These are phyloP conservation scores for Exocentrus adspersus DNA, from an alignment of 2,888 invertebrate species.

Conservation along the genomic window DNA sequence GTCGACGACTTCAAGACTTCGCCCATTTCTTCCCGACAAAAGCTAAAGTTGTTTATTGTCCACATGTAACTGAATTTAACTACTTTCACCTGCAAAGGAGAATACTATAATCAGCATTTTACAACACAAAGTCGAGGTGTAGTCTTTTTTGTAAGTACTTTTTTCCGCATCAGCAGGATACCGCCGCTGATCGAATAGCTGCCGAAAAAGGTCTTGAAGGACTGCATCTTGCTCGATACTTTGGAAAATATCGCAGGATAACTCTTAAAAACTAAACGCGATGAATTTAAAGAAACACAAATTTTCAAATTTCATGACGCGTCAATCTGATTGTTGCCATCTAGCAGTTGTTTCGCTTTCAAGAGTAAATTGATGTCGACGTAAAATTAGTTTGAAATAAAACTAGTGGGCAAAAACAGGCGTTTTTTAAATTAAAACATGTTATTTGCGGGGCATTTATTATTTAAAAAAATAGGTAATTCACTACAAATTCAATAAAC, in stretches of 20 bases:
- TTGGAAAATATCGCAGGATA: too few relatives aligned
- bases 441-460: too few relatives aligned
- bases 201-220: conserved; percentile 9
- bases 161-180: conserved; percentile 18
- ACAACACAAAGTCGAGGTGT: background rate
- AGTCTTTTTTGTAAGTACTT: conserved; percentile 5
- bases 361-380: background rate
- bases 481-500: too few relatives aligned
- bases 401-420: too few relatives aligned
- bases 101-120: background rate
- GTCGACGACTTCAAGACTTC: conserved; percentile 99
- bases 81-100: conserved; percentile 89
- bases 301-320: conserved; percentile 12
- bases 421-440: too few relatives aligned
- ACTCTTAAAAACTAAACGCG: too few relatives aligned
- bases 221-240: conserved; percentile 8
- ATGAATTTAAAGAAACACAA: background rate
- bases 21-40: conserved; percentile 99
- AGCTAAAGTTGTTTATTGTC: conserved; percentile 99
- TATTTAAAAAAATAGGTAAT: too few relatives aligned
- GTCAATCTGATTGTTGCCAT: conserved; percentile 6
- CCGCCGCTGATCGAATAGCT: conserved; percentile 19
- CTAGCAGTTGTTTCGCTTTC: background rate
- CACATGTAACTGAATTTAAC: conserved; percentile 99
- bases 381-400: too few relatives aligned